These are phyloP conservation scores for Chaetorhynchus papuensis DNA, from an alignment of 2,113 vertebrate species.

Conservation along the genomic window DNA sequence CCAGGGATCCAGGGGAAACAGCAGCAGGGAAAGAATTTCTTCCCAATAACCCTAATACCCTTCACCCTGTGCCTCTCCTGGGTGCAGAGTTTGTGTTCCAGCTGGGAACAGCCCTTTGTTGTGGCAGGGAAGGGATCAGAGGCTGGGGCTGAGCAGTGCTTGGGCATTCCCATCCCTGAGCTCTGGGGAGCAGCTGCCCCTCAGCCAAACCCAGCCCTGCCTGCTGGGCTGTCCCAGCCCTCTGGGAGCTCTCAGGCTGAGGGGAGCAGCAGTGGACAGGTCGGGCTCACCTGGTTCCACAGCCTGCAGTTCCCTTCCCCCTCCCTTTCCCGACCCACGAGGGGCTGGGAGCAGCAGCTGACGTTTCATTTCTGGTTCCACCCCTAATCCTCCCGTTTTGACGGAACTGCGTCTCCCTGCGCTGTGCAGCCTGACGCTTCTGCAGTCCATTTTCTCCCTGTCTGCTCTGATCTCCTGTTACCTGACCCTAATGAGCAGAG, in stretches of 20 bases:
- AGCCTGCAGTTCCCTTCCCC: rapidly evolving
- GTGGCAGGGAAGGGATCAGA: not conserved
- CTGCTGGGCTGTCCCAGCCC: not conserved
- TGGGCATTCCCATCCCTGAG: rapidly evolving
- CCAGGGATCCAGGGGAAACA: not conserved
- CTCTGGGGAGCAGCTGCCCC: rapidly evolving
- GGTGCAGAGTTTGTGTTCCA: not conserved
- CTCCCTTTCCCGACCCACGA: rapidly evolving
- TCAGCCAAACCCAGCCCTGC: too few relatives aligned
- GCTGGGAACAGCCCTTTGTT: not conserved
- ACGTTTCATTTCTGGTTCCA: not conserved
- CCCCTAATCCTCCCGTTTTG: not conserved
- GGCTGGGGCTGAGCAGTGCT: too few relatives aligned
- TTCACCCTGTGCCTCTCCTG: rapidly evolving
- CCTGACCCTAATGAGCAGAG: not conserved
- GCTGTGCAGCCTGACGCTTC: not conserved
- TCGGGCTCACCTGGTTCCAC: not conserved
- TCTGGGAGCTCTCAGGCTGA: too few relatives aligned
- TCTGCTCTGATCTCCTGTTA: not conserved
- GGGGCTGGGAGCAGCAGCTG: not conserved
- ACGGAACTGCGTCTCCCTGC: not conserved
- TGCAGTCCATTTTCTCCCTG: not conserved
- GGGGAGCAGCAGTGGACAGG: not conserved
- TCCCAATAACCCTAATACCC: not conserved
- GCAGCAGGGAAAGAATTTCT: not conserved